Evolutionary conservation across 1,140 invertebrate genomes (phyloP), one percentile per base, ranked within the genome.

Genomic region (Rhagoletis pomonella): DNA sequence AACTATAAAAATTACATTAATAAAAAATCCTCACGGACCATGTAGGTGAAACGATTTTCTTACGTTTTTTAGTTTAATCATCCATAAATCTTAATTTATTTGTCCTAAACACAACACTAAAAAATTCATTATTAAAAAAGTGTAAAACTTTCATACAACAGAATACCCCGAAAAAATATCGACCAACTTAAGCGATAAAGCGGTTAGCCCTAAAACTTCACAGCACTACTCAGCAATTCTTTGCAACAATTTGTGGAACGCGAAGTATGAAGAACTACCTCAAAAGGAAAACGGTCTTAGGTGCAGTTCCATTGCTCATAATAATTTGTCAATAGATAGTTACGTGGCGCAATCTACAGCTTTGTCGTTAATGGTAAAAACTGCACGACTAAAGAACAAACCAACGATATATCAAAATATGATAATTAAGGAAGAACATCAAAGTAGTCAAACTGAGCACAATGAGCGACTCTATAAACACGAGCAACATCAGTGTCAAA

Each of bases 311-410:
- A 64, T 65, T 59, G 84, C 29, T 84, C 81, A 86, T 14, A 89
- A 89, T 29, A 89, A 89, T 67, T 89, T 89, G 1, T 90, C 90
- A 84, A 91, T 91, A 62, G 91, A 92, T 50, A 90, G 89, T 42
- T 91, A 90, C 60, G 90, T 90, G 0, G 91, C 92, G 0, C 90
- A 90, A 84, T 92, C 91, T 0, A 92, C 92, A 73, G 92, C 92
- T 19, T 92, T 93, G 12, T 93, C 92, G 10, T 50, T 93, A 86
- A 93, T 91, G 67, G 90, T 93, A 89, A 93, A 93, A 88, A 89
- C 89, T 39, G 62, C 86, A 58, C 89, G 91, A 1, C 89, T 91
- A 84, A 90, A 90, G 69, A 91, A 88, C 58, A 90, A 92, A 47
- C 86, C 85, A 19, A 87, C 50, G 3, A 50, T 73, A 44, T 88